Base-by-base conservation (phyloP, 2,113 vertebrate species). In the Anoplopoma fimbria region DNA sequence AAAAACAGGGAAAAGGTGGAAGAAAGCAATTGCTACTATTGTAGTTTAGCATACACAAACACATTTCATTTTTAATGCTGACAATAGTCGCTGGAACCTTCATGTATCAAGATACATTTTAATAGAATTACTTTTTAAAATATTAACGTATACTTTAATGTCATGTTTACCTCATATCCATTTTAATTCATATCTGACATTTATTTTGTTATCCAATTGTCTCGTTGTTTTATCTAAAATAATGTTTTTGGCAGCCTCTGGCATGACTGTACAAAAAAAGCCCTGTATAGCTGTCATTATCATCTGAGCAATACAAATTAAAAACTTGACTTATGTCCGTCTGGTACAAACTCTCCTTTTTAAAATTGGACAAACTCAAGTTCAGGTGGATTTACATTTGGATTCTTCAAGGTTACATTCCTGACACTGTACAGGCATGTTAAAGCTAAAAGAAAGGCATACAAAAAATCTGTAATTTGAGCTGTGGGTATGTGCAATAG, bases 401-500 rank as follows among this genome's bases (percentile, higher is more conserved):
- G 42, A 19, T 75, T 63, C 3, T 3, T 13, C 19, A 69, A 31
- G 27, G 65, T 15, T 34, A 49, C 31, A 67, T 31, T 40, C 14
- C 75, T 13, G 57, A 33, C 14, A 53, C 19, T 75, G 25, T 34
- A 55, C 63, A 68, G 31, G 31, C 8, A n/a, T 75, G 29, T 76
- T 31, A 36, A 51, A 17, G 27, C 31, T 72, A 49, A 81, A 62
- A 74, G 23, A 74, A 74, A 69, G 21, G 14, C 27, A 17, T 40
- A 77, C 75, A 77, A 3, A 40, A 49, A 49, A 23, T 51, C 47
- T 57, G 53, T 57, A 42, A 72, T 42, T 23, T 64, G 76, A 63
- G 60, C 60, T 25, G 17, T 63, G 23, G 15, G 27, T 23, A 17
- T 63, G 55, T 82, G 77, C 75, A 58, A 68, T 75, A 68, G 70